Evolutionary conservation across 2,113 vertebrate species (phyloP), one percentile per base, ranked within the genome.

Genomic region (Pithys albifrons): DNA sequence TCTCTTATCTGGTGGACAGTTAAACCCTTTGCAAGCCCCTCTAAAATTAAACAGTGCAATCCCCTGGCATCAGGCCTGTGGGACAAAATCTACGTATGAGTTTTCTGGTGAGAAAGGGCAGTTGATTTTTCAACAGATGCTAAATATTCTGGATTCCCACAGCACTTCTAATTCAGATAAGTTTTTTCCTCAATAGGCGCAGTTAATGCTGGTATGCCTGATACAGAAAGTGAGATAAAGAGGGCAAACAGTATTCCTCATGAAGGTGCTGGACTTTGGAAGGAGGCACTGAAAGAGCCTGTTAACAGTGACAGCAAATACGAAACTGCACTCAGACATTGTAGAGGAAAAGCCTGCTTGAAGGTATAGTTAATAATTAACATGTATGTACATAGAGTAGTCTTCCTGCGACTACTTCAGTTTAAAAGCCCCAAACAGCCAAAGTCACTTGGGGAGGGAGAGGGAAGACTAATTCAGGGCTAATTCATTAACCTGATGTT

Each of bases 361-460:
- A 45, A 74, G 52, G 14, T 28, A 3, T 4, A 35, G 90, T 93
- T 78, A 96, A 95, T 93, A 45, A 93, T 96, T 92, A 92, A 93
- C 89, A 24, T 16, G 6, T 14, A 9, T 59, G 52, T 27, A 25
- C 22, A 52, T 7, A 24, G 55, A 25, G 27, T 10, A 46, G 22
- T 28, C 19, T 51, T 72, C 16, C 52, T 54, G 31, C 19, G 27
- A 39, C 39, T 2, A 2, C 1, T 37, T 33, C 69, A 66, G 27
- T 29, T 55, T 70, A 19, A 61, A 59, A 67, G 66, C 9, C 24
- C 10, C 35, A 31, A 69, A 76, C 2, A 54, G 20, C 39, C 78
- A 85, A 92, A 86, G 6, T 1, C 0, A 31, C 12, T 6, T 3
- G 3, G 39, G 29, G 37, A 52, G 29, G 3, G 29, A 55, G 29